Base-by-base conservation (phyloP, 1,140 invertebrate genomes). In the Physella acuta region DNA sequence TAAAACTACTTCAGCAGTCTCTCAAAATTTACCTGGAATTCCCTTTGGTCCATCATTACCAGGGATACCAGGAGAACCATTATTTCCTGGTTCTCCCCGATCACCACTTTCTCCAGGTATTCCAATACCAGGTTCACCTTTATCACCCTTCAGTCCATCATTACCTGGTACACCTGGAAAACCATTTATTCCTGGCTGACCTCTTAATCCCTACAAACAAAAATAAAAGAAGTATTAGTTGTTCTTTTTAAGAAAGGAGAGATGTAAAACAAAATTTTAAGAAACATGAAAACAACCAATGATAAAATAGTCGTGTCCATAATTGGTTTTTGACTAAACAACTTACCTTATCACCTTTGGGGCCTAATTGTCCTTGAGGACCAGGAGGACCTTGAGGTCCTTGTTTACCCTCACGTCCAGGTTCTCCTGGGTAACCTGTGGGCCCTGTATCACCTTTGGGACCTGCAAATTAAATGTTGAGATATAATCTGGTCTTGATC, bases 41-140 rank as follows among this genome's bases (percentile, higher is more conserved):
- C n/a, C n/a, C 2, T 87, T 56, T 11, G 44, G 78, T 64, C 93
- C 93, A 2, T 89, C 85, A 2, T 89, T 86, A 26, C 84, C 84
- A 60, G 78, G 82, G 24, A 75, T 34, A 39, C 71, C 71, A 53
- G 59, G 73, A 24, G 71, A 60, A 26, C 82, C 82, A 62, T 66
- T 31, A 56, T 68, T 68, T 16, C 73, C 73, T 20, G 73, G 71
- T 33, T 84, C 68, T 20, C 81, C 79, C 28, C 75, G 61, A n/a
- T 66, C 72, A 33, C 80, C 82, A 14, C 24, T 33, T 2, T 62
- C 37, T 24, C 80, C 79, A 58, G 51, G 59, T 26, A 70, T 44
- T 28, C 78, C 79, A 39, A 72, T 64, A 33, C 80, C 79, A 52
- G 73, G 70, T 26, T 70, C 70, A 26, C 81, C 80, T 53, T 69